Conservation (phyloP, 2,113 vertebrate species). For the Terrapene triunguis region DNA sequence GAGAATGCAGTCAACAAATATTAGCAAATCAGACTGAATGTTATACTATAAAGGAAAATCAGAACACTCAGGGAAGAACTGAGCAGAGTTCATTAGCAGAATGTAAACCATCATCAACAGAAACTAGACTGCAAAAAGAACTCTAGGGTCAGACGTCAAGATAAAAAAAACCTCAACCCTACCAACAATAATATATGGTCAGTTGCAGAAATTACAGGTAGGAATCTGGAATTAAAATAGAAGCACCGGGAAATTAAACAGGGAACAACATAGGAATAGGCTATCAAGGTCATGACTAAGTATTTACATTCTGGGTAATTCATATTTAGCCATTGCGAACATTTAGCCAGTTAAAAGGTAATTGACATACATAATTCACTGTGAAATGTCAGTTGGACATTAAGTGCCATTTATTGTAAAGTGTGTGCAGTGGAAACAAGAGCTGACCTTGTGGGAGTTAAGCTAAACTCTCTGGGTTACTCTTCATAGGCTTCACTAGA, state of each 20-base stretch:
- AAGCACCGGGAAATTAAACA: not conserved
- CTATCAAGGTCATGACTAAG: too few relatives aligned
- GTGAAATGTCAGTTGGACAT: not conserved
- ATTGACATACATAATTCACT: not conserved
- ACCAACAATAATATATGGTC: not conserved
- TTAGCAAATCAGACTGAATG: slow-evolving; percentile 39
- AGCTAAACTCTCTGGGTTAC: not conserved
- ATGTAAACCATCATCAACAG: slow-evolving; percentile 42
- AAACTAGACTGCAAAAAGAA: not conserved
- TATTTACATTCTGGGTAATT: not conserved
- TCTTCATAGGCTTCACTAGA: not conserved
- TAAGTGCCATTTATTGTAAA: not conserved
- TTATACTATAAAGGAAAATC: slow-evolving; percentile 37
- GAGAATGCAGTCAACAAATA: slow-evolving; percentile 14
- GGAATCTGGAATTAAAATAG: not conserved
- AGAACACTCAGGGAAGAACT: slow-evolving; percentile 60
- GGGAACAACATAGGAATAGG: not conserved
- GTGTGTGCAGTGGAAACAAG: not conserved
- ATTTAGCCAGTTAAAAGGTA: slow-evolving; percentile 21
- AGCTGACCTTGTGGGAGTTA: not conserved
- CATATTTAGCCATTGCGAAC: not conserved
- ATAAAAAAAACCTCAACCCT: slow-evolving; percentile 40
- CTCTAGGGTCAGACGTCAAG: not conserved
- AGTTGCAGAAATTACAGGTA: slow-evolving; percentile 16
- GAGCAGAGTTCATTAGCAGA: slow-evolving; percentile 42